Evolutionary conservation across 2,113 vertebrate genomes (phyloP).

Genomic region (Octodon degus): DNA sequence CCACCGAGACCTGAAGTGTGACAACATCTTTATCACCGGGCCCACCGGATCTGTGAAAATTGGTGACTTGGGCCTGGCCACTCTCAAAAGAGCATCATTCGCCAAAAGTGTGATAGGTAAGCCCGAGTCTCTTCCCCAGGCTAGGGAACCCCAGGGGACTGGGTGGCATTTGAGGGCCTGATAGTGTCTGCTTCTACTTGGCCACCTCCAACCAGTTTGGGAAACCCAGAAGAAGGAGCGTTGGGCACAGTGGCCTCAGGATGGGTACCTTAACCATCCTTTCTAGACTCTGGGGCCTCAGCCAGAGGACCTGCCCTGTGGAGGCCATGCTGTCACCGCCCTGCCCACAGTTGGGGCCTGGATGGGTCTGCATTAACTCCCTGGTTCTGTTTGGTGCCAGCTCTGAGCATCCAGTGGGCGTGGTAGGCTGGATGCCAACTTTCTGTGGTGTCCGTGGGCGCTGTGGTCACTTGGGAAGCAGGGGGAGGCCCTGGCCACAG

Average conservation of each 20-base stretch:
- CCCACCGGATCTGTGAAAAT: constrained; percentile 99
- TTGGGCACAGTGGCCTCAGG: background rate
- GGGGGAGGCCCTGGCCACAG: background rate
- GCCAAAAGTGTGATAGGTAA: constrained; percentile 99
- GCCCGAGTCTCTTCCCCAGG: background rate
- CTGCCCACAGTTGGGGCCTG: background rate
- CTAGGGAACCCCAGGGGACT: background rate
- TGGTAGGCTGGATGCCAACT: background rate
- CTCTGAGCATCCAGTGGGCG: background rate
- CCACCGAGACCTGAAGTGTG: constrained; percentile 98
- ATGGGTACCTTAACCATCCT: background rate
- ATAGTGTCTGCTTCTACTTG: background rate
- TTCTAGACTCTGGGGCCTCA: background rate
- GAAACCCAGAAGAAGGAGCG: background rate
- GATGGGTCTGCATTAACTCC: background rate
- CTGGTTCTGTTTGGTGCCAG: background rate
- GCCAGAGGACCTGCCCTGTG: background rate
- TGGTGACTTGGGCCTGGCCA: constrained; percentile 97
- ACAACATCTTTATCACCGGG: constrained; percentile 99
- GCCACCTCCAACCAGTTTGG: background rate
- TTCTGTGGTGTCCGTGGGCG: background rate
- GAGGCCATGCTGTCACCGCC: accelerated
- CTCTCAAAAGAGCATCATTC: constrained; percentile 97
- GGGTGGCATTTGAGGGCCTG: background rate
- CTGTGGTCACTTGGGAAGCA: background rate